These are phyloP conservation scores for Paratilapia polleni DNA, from an alignment of 2,113 vertebrate genomes.

Conservation along the genomic window DNA sequence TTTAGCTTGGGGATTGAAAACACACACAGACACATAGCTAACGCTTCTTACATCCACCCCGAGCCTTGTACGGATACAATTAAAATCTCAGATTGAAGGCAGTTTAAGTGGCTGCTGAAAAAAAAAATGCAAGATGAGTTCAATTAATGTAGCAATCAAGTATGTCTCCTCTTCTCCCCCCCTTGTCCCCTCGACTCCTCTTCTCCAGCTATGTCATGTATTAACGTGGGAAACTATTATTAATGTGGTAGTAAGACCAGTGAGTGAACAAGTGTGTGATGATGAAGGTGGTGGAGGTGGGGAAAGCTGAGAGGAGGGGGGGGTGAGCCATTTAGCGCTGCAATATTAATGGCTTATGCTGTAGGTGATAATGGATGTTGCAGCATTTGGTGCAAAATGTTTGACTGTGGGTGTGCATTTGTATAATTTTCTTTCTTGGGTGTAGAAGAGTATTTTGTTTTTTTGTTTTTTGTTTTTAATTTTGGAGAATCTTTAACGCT, in stretches of 20 bases:
- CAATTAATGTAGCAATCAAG: slow-evolving; percentile 55
- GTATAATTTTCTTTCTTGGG: slow-evolving; percentile 5
- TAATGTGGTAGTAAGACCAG: slow-evolving; percentile 45
- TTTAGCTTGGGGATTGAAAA: slow-evolving; percentile 49
- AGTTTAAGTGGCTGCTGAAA: slow-evolving; percentile 44
- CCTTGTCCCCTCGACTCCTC: slow-evolving; percentile 15
- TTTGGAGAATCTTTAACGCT: not conserved
- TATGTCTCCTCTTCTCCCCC: not conserved
- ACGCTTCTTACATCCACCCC: not conserved
- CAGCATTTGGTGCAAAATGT: slow-evolving; percentile 32
- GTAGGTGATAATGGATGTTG: slow-evolving; percentile 61
- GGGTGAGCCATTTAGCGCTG: slow-evolving; percentile 43
- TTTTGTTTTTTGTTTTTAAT: slow-evolving; percentile 19
- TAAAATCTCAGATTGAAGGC: slow-evolving; percentile 64
- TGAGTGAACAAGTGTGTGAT: slow-evolving; percentile 53
- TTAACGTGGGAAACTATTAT: slow-evolving; percentile 58
- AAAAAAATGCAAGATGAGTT: slow-evolving; percentile 57
- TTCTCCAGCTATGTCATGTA: slow-evolving; percentile 29
- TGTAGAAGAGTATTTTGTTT: not conserved
- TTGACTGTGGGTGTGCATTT: slow-evolving; percentile 34
- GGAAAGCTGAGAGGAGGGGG: slow-evolving; percentile 29
- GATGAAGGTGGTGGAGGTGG: slow-evolving; percentile 42
- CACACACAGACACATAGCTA: not conserved
- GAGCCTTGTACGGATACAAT: slow-evolving; percentile 49
- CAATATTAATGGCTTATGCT: slow-evolving; percentile 53